phyloP scores from a whole-genome alignment of 1,140 invertebrate genomes.

The Papilio polytes region DNA sequence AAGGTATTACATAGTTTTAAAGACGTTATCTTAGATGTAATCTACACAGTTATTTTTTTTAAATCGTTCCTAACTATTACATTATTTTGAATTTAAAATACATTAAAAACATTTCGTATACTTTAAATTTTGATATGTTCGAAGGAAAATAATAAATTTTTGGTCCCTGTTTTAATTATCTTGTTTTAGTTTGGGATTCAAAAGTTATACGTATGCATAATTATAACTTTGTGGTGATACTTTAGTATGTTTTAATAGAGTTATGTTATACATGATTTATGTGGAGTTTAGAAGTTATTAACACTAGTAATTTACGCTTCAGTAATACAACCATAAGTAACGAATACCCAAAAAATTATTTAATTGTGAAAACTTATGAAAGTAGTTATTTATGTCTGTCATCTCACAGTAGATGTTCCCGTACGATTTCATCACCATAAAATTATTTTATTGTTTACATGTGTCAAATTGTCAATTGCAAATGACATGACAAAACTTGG shows the following conservation, averaged over 20 bases:
- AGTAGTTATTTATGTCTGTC: no score
- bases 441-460: no score
- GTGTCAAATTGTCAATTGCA: no score
- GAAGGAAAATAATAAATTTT: constrained; percentile 23
- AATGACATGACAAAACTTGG: no score
- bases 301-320: not conserved
- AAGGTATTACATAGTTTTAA: no score
- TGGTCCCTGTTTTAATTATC: constrained; percentile 46
- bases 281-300: not conserved
- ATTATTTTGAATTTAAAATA: not conserved
- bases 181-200: constrained; percentile 27
- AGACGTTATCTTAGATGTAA: no score
- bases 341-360: no score
- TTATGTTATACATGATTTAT: not conserved
- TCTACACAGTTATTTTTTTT: no score
- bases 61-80: not conserved
- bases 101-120: not conserved
- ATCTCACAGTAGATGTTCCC: no score
- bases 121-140: constrained; percentile 1
- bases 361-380: no score
- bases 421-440: no score
- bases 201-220: constrained; percentile 39
- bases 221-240: constrained; percentile 41
- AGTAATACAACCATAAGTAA: no score
- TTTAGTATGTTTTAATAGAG: constrained; percentile 22